These are phyloP conservation scores for Peromyscus leucopus DNA, from an alignment of 2,113 vertebrate genomes.

Conservation along the genomic window DNA sequence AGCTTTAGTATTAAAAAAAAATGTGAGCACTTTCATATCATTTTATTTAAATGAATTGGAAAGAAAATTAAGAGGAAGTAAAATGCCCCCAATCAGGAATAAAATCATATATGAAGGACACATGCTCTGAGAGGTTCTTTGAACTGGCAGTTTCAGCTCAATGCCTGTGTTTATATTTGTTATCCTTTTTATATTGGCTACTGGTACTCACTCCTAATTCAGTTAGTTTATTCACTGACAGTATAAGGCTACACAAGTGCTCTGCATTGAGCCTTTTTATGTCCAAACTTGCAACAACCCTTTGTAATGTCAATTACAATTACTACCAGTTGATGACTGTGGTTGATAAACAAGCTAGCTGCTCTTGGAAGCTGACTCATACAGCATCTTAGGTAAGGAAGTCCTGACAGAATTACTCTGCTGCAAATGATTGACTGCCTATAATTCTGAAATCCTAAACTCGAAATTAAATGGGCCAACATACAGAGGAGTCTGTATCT, in stretches of 20 bases:
- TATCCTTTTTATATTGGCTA: not conserved
- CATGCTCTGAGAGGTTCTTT: not conserved
- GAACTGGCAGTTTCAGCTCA: not conserved
- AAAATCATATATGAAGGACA: constrained; percentile 12
- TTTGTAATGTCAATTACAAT: not conserved
- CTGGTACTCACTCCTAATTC: not conserved
- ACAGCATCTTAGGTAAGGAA: not conserved
- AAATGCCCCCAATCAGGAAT: not conserved
- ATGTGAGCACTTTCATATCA: not conserved
- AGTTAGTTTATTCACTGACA: not conserved
- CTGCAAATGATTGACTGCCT: not conserved
- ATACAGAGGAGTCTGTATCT: not conserved
- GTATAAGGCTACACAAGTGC: not conserved
- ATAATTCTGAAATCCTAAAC: not conserved
- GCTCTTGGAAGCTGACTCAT: not conserved
- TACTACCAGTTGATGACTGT: not conserved
- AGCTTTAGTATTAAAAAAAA: constrained; percentile 3
- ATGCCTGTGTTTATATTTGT: not conserved
- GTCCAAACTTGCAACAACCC: not conserved
- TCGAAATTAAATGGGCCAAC: not conserved
- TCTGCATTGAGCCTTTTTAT: not conserved
- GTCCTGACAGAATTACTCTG: not conserved
- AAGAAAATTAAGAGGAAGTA: not conserved
- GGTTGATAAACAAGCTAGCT: not conserved
- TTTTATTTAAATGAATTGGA: constrained; percentile 25